phyloP scores from a whole-genome alignment of 1,140 invertebrate species.

The Danaus melanippus region DNA sequence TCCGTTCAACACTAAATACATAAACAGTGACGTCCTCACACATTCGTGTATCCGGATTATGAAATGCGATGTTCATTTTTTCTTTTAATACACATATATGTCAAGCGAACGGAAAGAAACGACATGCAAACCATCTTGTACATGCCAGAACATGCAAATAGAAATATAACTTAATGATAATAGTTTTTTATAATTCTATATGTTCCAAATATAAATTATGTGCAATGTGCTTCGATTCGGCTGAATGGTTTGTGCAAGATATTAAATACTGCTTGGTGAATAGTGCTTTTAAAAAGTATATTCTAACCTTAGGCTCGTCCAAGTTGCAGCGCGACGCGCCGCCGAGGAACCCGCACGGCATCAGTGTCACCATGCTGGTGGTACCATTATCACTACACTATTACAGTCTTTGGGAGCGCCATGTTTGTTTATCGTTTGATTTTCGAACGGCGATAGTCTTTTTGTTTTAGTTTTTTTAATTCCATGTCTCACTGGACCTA shows the following conservation, averaged over 20 bases:
- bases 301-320: conserved; percentile 66
- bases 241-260: too few relatives aligned
- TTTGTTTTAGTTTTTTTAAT: conserved; percentile 31
- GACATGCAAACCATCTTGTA: too few relatives aligned
- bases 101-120: not conserved
- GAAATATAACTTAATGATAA: too few relatives aligned
- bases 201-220: too few relatives aligned
- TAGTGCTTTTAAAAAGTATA: not conserved
- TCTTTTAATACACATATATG: not conserved
- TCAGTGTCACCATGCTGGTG: conserved; percentile 64
- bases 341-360: conserved; percentile 67
- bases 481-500: conserved; percentile 29
- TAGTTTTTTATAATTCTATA: too few relatives aligned
- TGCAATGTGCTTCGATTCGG: too few relatives aligned
- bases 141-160: too few relatives aligned
- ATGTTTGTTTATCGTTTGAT: conserved; percentile 52
- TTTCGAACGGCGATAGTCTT: conserved; percentile 21
- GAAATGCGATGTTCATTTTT: conserved; percentile 28
- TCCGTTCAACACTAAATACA: conserved; percentile 48
- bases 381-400: conserved; percentile 41
- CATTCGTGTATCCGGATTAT: conserved; percentile 33
- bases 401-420: conserved; percentile 51
- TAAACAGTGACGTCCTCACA: conserved; percentile 54
- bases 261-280: too few relatives aligned
- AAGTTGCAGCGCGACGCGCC: conserved; percentile 61